Base-by-base conservation (phyloP, 2,888 invertebrate genomes). In the Drosophila nigricruria region DNA sequence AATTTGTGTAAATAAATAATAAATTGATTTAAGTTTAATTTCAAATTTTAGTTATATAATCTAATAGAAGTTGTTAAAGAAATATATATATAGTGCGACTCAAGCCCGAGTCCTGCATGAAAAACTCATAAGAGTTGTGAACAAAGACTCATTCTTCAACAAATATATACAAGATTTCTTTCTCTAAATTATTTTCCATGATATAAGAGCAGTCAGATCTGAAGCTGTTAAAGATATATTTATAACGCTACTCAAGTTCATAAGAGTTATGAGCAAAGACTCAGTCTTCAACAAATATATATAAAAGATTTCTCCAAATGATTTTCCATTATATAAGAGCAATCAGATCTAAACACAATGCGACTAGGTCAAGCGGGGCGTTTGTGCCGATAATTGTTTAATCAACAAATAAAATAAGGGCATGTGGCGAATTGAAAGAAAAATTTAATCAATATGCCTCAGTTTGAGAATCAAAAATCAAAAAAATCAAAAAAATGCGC, bases 381-480 rank as follows among this genome's bases (percentile, higher is more conserved):
- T 25, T 10, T n/a, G 16, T 23, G n/a, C 23, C 53, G 38, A 53
- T 53, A 53, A 53, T 34, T 42, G 16, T 12, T 14, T 27, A 38
- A 56, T 32, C 49, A 53, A 45, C 16, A 25, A 58, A 6, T 32
- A 20, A 10, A 38, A 38, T 53, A 18, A 27, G 10, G 36, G 53
- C 38, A 53, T 53, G n/a, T 38, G 53, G 38, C 30, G 30, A 30
- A 30, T 10, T 30, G 30, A 30, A 30, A 10, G 30, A 30, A 32
- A 47, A 16, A 25, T 47, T 10, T 23, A 47, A 56, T 56, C 30
- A 40, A 30, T 34, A 32, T 42, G 40, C 34, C 58, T 43, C 38
- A 43, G 78, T 62, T 77, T 62, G 52, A 40, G 80, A 70, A 47
- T 61, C 43, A 20, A 49, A 77, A 70, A 47, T 61, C 43, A 25